A percentile compares a stretch with the other conserved stretches of the same genome.
Evolutionary conservation across 2,797 vertebrate genomes (phyloP).

Genomic region (Aeoliscus strigatus): DNA sequence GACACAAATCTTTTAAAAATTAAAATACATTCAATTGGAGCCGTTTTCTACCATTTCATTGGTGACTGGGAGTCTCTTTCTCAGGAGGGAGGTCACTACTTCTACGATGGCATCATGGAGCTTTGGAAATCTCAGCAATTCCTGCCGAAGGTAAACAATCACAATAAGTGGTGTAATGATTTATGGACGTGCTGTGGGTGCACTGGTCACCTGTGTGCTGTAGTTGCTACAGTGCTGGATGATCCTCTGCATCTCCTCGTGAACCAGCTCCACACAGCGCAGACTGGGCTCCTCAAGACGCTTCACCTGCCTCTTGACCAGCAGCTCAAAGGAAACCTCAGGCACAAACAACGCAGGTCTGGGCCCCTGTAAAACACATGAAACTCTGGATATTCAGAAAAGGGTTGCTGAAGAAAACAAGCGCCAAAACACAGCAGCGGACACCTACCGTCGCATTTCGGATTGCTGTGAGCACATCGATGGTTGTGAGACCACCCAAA

Average conservation of each 20-base stretch:
- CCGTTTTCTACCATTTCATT: constrained; percentile 89
- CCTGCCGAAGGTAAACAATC: constrained; percentile 67
- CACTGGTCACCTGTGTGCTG: constrained; percentile 69
- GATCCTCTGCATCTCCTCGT: constrained; percentile 98
- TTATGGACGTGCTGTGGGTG: not conserved
- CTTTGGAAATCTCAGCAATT: constrained; percentile 93
- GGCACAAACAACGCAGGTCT: constrained; percentile 95
- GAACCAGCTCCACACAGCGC: constrained; percentile 94
- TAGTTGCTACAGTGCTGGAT: constrained; percentile 92
- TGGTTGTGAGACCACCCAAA: constrained; percentile 93
- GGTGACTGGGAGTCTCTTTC: constrained; percentile 90
- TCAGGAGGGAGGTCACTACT: constrained; percentile 93
- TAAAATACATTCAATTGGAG: not conserved
- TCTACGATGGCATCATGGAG: constrained; percentile 97
- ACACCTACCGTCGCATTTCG: constrained; percentile 91
- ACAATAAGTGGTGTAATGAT: not conserved
- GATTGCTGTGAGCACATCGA: constrained; percentile 96
- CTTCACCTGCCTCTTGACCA: constrained; percentile 95
- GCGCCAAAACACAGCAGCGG: not conserved
- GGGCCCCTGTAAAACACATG: constrained; percentile 78
- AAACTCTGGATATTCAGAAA: not conserved
- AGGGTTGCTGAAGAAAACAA: not conserved
- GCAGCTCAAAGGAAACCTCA: constrained; percentile 93
- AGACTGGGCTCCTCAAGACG: constrained; percentile 94
- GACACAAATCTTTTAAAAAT: not conserved